Evolutionary conservation across 1,140 invertebrate genomes (phyloP), one percentile per base, ranked within the genome.

Genomic region (Drosophila willistoni): DNA sequence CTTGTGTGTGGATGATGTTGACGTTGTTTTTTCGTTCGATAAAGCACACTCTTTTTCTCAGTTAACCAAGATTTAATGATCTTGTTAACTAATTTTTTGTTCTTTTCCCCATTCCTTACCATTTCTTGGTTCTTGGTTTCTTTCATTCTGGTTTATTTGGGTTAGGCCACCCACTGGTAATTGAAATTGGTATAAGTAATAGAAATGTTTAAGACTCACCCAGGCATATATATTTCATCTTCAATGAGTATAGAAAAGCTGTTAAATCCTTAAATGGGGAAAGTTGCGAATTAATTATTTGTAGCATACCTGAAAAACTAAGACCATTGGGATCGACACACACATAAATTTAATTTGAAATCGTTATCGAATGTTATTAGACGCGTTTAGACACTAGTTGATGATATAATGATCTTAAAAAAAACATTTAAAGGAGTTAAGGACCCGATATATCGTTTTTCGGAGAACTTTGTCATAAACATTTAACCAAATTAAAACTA

Each of bases 21-120:
- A 44, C 57, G 66, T 64, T 39, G 66, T 61, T 60, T 29, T 51
- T 60, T 42, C 7, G 9, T 64, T 9, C 67, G 77, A 80, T 80
- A 67, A 67, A 29, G 42, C 76, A 47, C 44, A 22, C 44, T 22
- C 9, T 36, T 36, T 51, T 22, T 51, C 17, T 51, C 44, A 79
- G 75, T 83, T 83, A 87, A 78, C 79, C 73, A 82, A 87, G 83
- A 86, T 87, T 86, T 86, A 86, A 87, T 86, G 83, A 87, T 86
- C 79, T 87, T 86, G 83, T 86, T 86, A 83, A 83, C 83, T 86
- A 86, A 82, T 82, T 86, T 77, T 74, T 64, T 73, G n/a, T n/a
- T n/a, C n/a, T 22, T 14, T 47, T 13, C 10, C 36, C 36, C 36
- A n/a, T n/a, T n/a, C n/a, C 33, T 3, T 2, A 34, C 42, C 34